A percentile compares a stretch with the other conserved stretches of the same genome.
Evolutionary conservation across 2,888 invertebrate genomes (phyloP).

Genomic region (Agrenia bidenticulata): DNA sequence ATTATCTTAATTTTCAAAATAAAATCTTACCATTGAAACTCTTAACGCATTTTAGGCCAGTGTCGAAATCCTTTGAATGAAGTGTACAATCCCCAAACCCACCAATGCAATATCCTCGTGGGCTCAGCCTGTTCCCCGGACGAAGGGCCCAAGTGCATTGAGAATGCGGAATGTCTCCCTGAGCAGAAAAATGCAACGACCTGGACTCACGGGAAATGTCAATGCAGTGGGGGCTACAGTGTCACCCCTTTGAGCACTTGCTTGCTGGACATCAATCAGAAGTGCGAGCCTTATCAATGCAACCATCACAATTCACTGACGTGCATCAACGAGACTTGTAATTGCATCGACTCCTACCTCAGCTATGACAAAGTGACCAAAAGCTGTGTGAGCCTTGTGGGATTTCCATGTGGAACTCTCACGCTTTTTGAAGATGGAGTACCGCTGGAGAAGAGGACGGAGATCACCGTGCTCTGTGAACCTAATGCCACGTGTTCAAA

Average conservation of each 20-base stretch:
- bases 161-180: constrained; percentile 30
- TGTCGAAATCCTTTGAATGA: constrained; percentile 39
- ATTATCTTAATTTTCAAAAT: constrained; percentile 2
- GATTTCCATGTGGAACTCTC: constrained; percentile 36
- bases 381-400: constrained; percentile 35
- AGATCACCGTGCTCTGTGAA: constrained; percentile 36
- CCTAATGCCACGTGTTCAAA: constrained; percentile 33
- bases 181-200: not conserved
- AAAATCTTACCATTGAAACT: not conserved
- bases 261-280: constrained; percentile 34
- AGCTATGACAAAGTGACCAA: constrained; percentile 36
- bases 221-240: constrained; percentile 25
- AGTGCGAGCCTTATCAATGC: constrained; percentile 28
- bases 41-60: constrained; percentile 28
- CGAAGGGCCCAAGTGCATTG: constrained; percentile 27
- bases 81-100: constrained; percentile 19
- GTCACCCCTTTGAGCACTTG: constrained; percentile 36
- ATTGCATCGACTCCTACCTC: constrained; percentile 35
- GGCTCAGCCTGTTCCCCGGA: constrained; percentile 25
- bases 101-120: constrained; percentile 30
- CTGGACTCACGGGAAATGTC: constrained; percentile 19
- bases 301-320: constrained; percentile 34
- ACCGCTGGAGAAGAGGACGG: constrained; percentile 16
- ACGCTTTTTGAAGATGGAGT: constrained; percentile 23
- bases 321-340: constrained; percentile 39